Evolutionary conservation across 2,888 invertebrate genomes (phyloP).

Genomic region (Maniola hyperantus): DNA sequence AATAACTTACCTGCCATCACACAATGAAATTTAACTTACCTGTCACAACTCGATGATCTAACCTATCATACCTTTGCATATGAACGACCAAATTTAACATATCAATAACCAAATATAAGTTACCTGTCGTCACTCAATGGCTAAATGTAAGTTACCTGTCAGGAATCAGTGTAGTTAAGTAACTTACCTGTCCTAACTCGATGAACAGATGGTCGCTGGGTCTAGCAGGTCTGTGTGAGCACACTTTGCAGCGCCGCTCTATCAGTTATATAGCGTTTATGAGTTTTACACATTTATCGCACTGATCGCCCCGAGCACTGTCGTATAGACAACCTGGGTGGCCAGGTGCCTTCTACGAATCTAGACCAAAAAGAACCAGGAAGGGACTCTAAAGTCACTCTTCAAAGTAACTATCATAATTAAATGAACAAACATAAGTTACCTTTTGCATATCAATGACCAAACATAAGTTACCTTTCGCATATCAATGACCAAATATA

Average conservation of each 20-base stretch:
- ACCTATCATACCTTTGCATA: too few species aligned
- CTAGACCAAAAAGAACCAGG: neutral
- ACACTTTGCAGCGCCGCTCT: slow-evolving; percentile 93
- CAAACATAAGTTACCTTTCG: neutral
- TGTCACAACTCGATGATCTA: too few species aligned
- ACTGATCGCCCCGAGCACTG: slow-evolving; percentile 98
- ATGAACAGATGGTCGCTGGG: slow-evolving; percentile 97
- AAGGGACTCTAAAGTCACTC: neutral
- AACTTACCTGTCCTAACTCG: slow-evolving; percentile 89
- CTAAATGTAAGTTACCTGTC: slow-evolving; percentile 1
- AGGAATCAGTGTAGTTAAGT: neutral
- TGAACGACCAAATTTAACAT: too few species aligned
- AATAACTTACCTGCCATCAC: too few species aligned
- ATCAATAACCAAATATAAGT: neutral
- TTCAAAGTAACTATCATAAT: neutral
- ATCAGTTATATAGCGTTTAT: slow-evolving; percentile 95
- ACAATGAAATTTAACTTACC: too few species aligned
- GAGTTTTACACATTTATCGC: slow-evolving; percentile 97
- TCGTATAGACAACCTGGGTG: slow-evolving; percentile 92
- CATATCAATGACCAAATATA: neutral
- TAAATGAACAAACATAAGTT: neutral
- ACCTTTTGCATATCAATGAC: neutral
- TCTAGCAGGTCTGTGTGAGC: slow-evolving; percentile 87
- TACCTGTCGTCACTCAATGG: neutral
- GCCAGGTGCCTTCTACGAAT: neutral